phyloP scores from a whole-genome alignment of 2,113 vertebrate genomes.

The Syngnathoides biaculeatus region DNA sequence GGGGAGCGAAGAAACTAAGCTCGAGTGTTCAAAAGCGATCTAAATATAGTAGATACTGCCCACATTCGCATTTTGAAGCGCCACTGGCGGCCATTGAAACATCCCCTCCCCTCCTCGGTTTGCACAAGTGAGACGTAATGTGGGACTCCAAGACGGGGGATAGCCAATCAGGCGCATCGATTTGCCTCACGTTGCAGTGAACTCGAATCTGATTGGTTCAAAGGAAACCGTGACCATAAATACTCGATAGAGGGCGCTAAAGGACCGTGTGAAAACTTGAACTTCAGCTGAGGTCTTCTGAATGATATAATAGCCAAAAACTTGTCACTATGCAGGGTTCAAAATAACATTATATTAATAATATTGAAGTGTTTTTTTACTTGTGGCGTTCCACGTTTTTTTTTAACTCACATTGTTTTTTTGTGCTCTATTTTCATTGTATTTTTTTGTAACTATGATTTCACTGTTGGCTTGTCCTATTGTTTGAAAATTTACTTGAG shows the following conservation, averaged over 20 bases:
- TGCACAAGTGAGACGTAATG: conserved; percentile 33
- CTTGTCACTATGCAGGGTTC: not conserved
- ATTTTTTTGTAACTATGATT: not conserved
- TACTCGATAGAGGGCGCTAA: conserved; percentile 49
- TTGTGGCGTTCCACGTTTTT: not conserved
- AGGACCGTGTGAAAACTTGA: conserved; percentile 10
- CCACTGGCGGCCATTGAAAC: conserved; percentile 71
- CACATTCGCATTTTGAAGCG: conserved; percentile 57
- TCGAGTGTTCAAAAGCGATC: not conserved
- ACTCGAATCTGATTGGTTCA: conserved; percentile 47
- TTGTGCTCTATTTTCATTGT: not conserved
- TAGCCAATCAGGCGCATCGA: conserved; percentile 50
- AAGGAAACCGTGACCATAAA: conserved; percentile 17
- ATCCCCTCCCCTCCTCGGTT: conserved; percentile 68
- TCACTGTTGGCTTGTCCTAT: not conserved
- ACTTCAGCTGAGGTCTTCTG: not conserved
- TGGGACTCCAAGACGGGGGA: not conserved
- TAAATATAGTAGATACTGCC: conserved; percentile 46
- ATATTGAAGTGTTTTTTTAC: not conserved
- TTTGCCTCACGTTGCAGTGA: conserved; percentile 21
- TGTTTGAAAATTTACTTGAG: too few species aligned
- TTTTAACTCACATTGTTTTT: not conserved
- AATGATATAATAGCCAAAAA: not conserved
- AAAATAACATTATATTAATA: not conserved
- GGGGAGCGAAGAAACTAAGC: not conserved